Conservation (phyloP, 1,140 invertebrate genomes). For the Dreissena rostriformis region DNA sequence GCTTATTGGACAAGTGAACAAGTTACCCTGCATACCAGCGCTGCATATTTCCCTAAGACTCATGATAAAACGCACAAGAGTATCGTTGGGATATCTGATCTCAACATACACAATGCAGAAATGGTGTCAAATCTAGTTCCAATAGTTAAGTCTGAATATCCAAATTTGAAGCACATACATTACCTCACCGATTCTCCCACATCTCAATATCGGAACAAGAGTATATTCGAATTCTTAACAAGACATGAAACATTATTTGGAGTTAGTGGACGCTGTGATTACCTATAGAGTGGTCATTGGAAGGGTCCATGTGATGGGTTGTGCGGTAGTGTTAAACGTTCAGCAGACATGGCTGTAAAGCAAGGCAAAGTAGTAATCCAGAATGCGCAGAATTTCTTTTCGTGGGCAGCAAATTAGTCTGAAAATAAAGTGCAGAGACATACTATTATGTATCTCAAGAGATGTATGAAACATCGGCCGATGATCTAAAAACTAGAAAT, state of each 20-base stretch:
- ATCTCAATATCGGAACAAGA: too few relatives aligned
- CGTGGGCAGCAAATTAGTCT: conserved; percentile 32
- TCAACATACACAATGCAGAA: too few relatives aligned
- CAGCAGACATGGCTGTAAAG: conserved; percentile 52
- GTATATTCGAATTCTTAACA: too few relatives aligned
- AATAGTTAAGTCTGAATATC: too few relatives aligned
- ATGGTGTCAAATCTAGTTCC: too few relatives aligned
- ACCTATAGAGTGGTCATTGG: conserved; percentile 54
- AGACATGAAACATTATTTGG: conserved; percentile 51
- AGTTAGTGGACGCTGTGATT: conserved; percentile 50
- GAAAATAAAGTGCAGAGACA: conserved; percentile 21
- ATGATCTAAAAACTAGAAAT: conserved; percentile 28
- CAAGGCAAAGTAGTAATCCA: conserved; percentile 52
- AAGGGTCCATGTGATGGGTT: conserved; percentile 58
- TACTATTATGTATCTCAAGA: conserved; percentile 54
- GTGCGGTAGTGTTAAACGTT: conserved; percentile 46
- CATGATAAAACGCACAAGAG: too few relatives aligned
- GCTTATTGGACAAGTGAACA: too few relatives aligned
- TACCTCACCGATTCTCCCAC: too few relatives aligned
- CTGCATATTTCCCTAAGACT: too few relatives aligned
- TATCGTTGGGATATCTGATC: too few relatives aligned
- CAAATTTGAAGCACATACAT: too few relatives aligned
- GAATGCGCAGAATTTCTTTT: conserved; percentile 49
- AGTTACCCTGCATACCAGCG: too few relatives aligned
- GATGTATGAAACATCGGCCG: conserved; percentile 18